Evolutionary conservation across 2,888 invertebrate species (phyloP).

Genomic region (Aspidapion aeneum): DNA sequence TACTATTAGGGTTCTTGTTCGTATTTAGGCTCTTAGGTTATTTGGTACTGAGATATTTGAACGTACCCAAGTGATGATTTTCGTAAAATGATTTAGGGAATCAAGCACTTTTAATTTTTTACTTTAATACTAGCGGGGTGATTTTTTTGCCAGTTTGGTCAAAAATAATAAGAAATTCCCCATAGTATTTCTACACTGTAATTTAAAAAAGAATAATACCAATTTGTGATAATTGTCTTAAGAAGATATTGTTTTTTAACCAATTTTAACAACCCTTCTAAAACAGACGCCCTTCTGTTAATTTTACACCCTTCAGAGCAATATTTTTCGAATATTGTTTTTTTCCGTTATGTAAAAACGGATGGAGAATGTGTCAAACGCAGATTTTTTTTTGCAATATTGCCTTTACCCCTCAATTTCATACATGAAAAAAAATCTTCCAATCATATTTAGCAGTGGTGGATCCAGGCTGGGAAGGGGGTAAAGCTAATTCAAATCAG

Average conservation of each 20-base stretch:
- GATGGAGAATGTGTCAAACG: not conserved
- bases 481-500: no score
- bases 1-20: conserved; percentile 65
- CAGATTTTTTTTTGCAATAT: no score
- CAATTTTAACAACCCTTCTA: not conserved
- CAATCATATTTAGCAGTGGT: no score
- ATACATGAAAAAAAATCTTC: no score
- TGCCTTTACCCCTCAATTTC: no score
- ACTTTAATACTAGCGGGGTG: not conserved
- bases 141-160: no score
- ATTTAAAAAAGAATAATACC: not conserved
- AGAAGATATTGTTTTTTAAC: not conserved
- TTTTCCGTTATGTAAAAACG: not conserved
- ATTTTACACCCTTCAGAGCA: not conserved
- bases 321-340: not conserved
- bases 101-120: no score
- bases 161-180: not conserved
- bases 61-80: conserved; percentile 58
- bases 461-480: no score
- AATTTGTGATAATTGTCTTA: not conserved
- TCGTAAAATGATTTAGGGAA: not conserved
- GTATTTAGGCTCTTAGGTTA: conserved; percentile 71
- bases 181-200: not conserved
- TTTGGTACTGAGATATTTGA: conserved; percentile 66
- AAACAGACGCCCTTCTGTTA: not conserved